Conservation (phyloP, 2,113 vertebrate genomes). For the Progne subis region DNA sequence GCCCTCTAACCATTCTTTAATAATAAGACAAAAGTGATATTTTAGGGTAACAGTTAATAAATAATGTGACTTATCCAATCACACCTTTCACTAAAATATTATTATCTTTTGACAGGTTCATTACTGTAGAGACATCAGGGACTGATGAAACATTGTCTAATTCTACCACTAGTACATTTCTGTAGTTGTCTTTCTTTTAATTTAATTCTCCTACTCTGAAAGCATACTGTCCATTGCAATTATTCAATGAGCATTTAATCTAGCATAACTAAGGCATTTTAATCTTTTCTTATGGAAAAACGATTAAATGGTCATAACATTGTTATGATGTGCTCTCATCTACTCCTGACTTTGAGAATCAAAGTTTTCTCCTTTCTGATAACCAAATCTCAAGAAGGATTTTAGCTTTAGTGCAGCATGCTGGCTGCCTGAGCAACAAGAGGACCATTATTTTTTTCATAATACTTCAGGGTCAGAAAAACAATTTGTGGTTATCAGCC, state of each 20-base stretch:
- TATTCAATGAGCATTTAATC: slow-evolving; percentile 83
- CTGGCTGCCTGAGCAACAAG: not conserved
- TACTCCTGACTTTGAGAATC: slow-evolving; percentile 59
- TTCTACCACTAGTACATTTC: slow-evolving; percentile 81
- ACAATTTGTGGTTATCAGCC: not conserved
- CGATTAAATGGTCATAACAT: slow-evolving; percentile 76
- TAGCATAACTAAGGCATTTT: slow-evolving; percentile 80
- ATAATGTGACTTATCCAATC: slow-evolving; percentile 87
- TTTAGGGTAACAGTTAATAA: slow-evolving; percentile 90
- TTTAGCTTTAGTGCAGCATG: not conserved
- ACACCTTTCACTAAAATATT: slow-evolving; percentile 84
- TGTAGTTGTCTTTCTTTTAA: slow-evolving; percentile 83
- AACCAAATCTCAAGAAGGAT: slow-evolving; percentile 28
- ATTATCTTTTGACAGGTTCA: slow-evolving; percentile 94
- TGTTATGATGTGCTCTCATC: slow-evolving; percentile 65
- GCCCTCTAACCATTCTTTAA: slow-evolving; percentile 77
- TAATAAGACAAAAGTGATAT: slow-evolving; percentile 86
- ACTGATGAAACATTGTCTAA: slow-evolving; percentile 79
- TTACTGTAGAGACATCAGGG: slow-evolving; percentile 79
- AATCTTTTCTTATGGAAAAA: slow-evolving; percentile 81
- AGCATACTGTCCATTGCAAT: slow-evolving; percentile 87
- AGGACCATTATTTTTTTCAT: not conserved
- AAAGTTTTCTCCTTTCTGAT: slow-evolving; percentile 67
- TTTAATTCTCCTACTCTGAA: slow-evolving; percentile 85
- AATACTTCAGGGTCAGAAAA: not conserved